phyloP scores from a whole-genome alignment of 2,113 vertebrate species.

The Sinocyclocheilus grahami region DNA sequence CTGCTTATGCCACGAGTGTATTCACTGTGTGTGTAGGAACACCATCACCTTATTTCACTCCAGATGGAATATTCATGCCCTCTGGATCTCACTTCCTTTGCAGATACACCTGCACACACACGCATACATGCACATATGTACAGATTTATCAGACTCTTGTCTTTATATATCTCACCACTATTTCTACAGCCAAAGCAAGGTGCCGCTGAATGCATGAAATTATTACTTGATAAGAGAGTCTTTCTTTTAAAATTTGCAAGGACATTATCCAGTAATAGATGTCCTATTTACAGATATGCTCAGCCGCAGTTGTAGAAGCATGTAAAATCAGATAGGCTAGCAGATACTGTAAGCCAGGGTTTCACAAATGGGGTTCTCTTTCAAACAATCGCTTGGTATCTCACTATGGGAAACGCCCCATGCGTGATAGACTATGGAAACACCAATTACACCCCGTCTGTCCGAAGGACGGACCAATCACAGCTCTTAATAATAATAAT shows the following conservation, averaged over 20 bases:
- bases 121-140: not conserved
- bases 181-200: not conserved
- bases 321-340: not conserved
- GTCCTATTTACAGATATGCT: not conserved
- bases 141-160: not conserved
- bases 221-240: not conserved
- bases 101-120: conserved; percentile 26
- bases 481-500: too few species aligned
- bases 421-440: too few species aligned
- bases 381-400: too few species aligned
- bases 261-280: not conserved
- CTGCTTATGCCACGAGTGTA: not conserved
- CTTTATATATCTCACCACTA: not conserved
- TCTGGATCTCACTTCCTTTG: conserved; percentile 33
- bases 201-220: not conserved
- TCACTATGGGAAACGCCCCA: too few species aligned
- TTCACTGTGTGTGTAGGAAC: not conserved
- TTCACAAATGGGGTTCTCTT: too few species aligned
- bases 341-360: not conserved
- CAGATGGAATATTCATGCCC: not conserved
- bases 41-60: too few species aligned
- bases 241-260: not conserved
- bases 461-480: too few species aligned
- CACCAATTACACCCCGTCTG: too few species aligned
- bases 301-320: not conserved